phyloP scores from a whole-genome alignment of 1,140 invertebrate species.

The Nylanderia fulva region DNA sequence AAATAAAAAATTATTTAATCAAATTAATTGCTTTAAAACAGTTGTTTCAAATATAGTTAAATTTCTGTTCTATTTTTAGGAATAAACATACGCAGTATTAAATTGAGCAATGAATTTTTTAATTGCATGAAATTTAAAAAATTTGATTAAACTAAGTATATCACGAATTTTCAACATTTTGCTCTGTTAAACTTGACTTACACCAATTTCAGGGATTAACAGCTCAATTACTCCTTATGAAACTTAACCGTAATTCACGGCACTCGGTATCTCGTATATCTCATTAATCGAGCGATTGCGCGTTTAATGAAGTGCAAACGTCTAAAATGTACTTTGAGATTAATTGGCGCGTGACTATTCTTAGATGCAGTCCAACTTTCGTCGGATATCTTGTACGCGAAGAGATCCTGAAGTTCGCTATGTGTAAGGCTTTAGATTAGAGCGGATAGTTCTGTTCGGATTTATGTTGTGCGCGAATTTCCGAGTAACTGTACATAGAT shows the following conservation, averaged over 20 bases:
- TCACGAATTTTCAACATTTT: constrained; percentile 34
- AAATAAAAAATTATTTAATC: no score
- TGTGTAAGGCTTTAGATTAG: constrained; percentile 43
- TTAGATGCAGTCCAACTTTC: constrained; percentile 57
- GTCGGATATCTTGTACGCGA: constrained; percentile 35
- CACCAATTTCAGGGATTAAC: constrained; percentile 45
- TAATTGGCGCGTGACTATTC: constrained; percentile 55
- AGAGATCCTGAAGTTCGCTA: constrained; percentile 38
- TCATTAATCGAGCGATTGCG: constrained; percentile 60
- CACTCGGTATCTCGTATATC: constrained; percentile 53
- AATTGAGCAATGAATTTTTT: not conserved
- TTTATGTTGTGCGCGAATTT: constrained; percentile 45
- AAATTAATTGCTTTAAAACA: not conserved
- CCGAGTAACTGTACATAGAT: constrained; percentile 24
- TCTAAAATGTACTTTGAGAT: constrained; percentile 51
- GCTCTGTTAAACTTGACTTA: constrained; percentile 22
- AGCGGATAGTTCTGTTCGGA: constrained; percentile 39
- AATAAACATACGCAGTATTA: not conserved
- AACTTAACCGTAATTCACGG: constrained; percentile 50
- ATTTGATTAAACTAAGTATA: constrained; percentile 53
- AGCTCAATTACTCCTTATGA: constrained; percentile 35
- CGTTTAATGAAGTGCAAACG: constrained; percentile 56
- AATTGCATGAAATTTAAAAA: not conserved
- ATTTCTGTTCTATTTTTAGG: not conserved
- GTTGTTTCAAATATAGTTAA: not conserved